Evolutionary conservation across 2,797 vertebrate species (phyloP).

Genomic region (Sylvilagus floridanus): DNA sequence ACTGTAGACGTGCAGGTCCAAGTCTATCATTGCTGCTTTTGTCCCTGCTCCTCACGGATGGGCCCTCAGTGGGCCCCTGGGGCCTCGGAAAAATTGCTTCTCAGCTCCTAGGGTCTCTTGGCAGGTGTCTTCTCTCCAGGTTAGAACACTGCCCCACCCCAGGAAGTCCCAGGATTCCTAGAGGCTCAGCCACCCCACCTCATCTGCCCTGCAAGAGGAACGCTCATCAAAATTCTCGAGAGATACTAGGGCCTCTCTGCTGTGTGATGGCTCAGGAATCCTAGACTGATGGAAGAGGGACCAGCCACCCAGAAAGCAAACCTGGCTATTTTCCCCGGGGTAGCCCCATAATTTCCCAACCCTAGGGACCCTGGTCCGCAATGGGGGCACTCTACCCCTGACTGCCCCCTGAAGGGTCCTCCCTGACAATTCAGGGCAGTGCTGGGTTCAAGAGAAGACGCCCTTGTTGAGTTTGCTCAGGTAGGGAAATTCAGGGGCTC

Average conservation of each 20-base stretch:
- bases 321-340: slow-evolving; percentile 48
- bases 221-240: slow-evolving; percentile 62
- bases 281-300: slow-evolving; percentile 13
- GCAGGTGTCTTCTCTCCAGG: neutral
- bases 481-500: neutral
- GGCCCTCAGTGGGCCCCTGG: neutral
- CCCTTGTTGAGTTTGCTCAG: neutral
- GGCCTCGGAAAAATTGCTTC: neutral
- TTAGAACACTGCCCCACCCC: neutral
- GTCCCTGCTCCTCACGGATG: neutral
- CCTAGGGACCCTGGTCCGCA: neutral
- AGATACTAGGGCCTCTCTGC: slow-evolving; percentile 68
- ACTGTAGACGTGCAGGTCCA: neutral
- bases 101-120: neutral
- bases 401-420: neutral
- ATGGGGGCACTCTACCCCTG: neutral
- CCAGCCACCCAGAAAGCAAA: slow-evolving; percentile 51
- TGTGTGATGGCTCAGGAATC: slow-evolving; percentile 65
- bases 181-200: slow-evolving; percentile 58
- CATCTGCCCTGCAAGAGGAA: slow-evolving; percentile 66
- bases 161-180: neutral
- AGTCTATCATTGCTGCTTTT: neutral
- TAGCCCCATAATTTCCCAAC: slow-evolving; percentile 63
- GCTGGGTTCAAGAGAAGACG: neutral
- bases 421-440: neutral